Percentiles rank a stretch among this genome's conserved stretches.
phyloP scores from a whole-genome alignment of 2,797 vertebrate species.

The Linurgus olivaceus region DNA sequence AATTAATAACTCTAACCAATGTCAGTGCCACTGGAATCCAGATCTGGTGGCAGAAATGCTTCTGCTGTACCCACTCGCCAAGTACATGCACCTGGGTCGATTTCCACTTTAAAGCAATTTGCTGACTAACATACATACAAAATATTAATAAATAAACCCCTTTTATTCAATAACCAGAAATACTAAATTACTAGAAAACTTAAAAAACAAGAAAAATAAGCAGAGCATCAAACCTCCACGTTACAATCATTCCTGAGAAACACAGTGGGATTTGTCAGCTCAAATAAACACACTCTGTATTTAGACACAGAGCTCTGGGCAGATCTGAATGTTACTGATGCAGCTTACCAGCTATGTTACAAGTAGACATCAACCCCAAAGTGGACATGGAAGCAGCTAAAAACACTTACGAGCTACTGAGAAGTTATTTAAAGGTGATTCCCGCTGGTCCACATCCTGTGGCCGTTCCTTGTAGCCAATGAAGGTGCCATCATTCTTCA shows the following conservation, averaged over 20 bases:
- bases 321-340: neutral
- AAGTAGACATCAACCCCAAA: neutral
- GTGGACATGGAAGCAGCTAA: neutral
- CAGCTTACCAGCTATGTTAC: neutral
- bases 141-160: neutral
- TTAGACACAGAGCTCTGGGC: rapidly evolving
- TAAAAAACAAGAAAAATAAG: too few relatives aligned
- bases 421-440: constrained; percentile 98
- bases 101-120: neutral
- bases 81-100: neutral
- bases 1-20: neutral
- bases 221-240: neutral
- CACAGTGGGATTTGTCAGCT: neutral
- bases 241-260: neutral
- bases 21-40: neutral
- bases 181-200: neutral
- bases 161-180: neutral
- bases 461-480: constrained; percentile 97
- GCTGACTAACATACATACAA: neutral
- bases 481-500: constrained; percentile 96
- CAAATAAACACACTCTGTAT: neutral
- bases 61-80: neutral
- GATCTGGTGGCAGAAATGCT: neutral
- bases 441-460: constrained; percentile 93
- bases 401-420: constrained; percentile 94